A percentile compares a stretch with the other conserved stretches of the same genome.
Conservation (phyloP, 2,888 invertebrate genomes). For the Lithophane semibrunnea region DNA sequence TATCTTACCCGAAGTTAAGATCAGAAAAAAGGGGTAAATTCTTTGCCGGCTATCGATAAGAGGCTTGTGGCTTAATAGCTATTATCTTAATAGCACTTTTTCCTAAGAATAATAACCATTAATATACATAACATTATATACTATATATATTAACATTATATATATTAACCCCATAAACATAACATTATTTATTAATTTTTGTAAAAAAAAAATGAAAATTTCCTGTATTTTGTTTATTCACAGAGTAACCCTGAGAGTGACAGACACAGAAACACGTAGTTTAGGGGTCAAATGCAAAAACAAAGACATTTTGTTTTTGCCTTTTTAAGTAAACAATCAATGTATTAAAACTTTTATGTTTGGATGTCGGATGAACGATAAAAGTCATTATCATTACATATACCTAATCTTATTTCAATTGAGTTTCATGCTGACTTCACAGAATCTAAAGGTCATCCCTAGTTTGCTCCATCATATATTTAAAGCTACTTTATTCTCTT, state of each 20-base stretch:
- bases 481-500: neutral
- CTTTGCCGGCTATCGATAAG: neutral
- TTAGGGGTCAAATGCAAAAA: neutral
- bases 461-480: neutral
- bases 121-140: neutral
- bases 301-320: too few relatives aligned
- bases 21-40: constrained; percentile 19
- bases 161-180: too few relatives aligned
- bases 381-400: neutral
- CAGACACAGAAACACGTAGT: too few relatives aligned
- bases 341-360: neutral
- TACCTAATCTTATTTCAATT: neutral
- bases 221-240: neutral
- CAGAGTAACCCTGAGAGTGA: neutral
- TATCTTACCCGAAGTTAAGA: constrained; percentile 20
- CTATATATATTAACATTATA: too few relatives aligned
- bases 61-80: neutral
- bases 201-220: neutral
- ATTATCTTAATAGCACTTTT: constrained; percentile 10
- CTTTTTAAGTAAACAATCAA: neutral
- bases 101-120: neutral
- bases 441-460: neutral
- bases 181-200: neutral
- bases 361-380: neutral
- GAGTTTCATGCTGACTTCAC: neutral